A percentile compares a stretch with the other conserved stretches of the same genome.
Evolutionary conservation across 2,797 vertebrate species (phyloP).

Genomic region (Phataginus tricuspis): DNA sequence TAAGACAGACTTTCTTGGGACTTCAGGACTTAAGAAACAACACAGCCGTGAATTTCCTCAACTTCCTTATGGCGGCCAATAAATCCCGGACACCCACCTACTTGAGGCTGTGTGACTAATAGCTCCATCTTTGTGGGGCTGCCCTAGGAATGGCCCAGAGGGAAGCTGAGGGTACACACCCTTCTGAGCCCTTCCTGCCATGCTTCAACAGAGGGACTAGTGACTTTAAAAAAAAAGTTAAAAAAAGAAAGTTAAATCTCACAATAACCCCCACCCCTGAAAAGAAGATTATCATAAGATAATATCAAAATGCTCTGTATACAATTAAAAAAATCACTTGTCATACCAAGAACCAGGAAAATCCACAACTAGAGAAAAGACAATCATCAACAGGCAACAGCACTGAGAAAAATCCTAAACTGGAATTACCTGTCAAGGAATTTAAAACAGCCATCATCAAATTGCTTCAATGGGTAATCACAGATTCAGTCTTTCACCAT

Average conservation of each 20-base stretch:
- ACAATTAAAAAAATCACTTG: not conserved
- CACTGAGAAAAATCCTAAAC: not conserved
- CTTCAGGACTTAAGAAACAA: not conserved
- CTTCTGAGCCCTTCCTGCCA: not conserved
- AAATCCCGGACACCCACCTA: not conserved
- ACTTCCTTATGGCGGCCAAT: not conserved
- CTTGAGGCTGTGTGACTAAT: not conserved
- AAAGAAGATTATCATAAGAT: not conserved
- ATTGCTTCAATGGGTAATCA: not conserved
- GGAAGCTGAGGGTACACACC: not conserved
- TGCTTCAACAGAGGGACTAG: not conserved
- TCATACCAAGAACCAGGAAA: constrained; percentile 5
- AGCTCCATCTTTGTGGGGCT: not conserved
- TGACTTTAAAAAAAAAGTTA: not conserved
- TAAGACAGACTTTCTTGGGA: not conserved
- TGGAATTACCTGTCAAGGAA: not conserved
- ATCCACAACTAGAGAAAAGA: not conserved
- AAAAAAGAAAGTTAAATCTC: not conserved
- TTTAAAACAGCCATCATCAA: constrained; percentile 5
- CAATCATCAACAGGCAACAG: not conserved
- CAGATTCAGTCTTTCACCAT: not conserved
- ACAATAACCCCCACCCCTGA: not conserved
- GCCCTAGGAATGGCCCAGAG: not conserved
- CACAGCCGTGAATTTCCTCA: not conserved
- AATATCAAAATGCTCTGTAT: not conserved